These are phyloP conservation scores for Noctua comes DNA, from an alignment of 2,888 invertebrate genomes.

Conservation along the genomic window DNA sequence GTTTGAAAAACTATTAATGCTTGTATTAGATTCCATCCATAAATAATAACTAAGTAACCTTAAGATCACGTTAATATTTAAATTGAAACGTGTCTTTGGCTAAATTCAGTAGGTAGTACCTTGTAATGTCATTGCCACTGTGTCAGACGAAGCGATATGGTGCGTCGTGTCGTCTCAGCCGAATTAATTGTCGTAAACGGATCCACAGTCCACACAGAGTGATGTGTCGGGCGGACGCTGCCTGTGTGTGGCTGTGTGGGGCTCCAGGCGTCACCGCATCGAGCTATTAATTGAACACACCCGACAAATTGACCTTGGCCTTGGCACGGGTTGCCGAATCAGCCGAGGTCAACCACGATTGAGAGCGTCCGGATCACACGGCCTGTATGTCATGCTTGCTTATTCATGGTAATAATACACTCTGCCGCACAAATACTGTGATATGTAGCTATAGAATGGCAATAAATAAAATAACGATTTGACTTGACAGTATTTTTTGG, in stretches of 20 bases:
- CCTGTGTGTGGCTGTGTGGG: conserved; percentile 56
- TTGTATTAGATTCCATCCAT: not conserved
- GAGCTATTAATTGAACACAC: conserved; percentile 84
- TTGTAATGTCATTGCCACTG: conserved; percentile 20
- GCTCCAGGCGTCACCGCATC: conserved; percentile 75
- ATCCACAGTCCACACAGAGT: conserved; percentile 35
- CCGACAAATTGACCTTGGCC: conserved; percentile 87
- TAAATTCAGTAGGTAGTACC: conserved; percentile 11
- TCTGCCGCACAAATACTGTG: conserved; percentile 46
- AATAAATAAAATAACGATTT: conserved; percentile 22
- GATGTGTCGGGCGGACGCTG: conserved; percentile 38
- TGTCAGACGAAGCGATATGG: conserved; percentile 11
- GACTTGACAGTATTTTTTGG: not conserved
- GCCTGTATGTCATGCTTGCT: conserved; percentile 74
- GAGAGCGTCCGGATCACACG: conserved; percentile 89
- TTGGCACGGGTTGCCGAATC: conserved; percentile 89
- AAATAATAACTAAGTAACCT: conserved; percentile 1
- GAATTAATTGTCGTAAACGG: conserved; percentile 32
- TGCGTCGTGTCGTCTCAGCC: conserved; percentile 12
- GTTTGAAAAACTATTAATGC: not conserved
- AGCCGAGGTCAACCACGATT: conserved; percentile 86
- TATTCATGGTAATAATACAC: conserved; percentile 68
- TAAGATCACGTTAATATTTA: not conserved
- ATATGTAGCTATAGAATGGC: conserved; percentile 21
- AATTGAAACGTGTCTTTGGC: conserved; percentile 3